Evolutionary conservation across 2,888 invertebrate species (phyloP), one percentile per base, ranked within the genome.

Genomic region (Pammene aurita): DNA sequence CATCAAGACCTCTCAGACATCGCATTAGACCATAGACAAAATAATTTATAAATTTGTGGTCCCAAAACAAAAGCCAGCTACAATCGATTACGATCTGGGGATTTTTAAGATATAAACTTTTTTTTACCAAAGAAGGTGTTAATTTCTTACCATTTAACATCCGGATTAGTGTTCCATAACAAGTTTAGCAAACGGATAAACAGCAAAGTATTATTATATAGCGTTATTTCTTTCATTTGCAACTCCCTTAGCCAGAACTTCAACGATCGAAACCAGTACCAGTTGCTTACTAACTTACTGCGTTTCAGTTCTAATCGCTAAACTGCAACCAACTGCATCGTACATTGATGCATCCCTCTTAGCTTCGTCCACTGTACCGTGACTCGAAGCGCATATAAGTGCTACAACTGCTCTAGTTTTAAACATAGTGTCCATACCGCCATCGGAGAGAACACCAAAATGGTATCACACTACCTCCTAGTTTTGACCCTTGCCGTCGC

Each of bases 391-490:
- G 86, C 91, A 91, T 92, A 92, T 92, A 92, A 92, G 90, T 90
- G 86, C 81, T 80, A 79, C 78, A 80, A 79, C 80, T 86, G 89
- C 78, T 87, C 88, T 80, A 89, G 86, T 83, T 89, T 80, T 80
- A 80, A 83, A 84, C 87, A 89, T 87, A 89, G 89, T 90, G 86
- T 84, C 86, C 80, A 88, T 84, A 86, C 81, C 80, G 82, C 84
- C 83, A 85, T 83, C 83, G 82, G 79, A 85, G 85, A 85, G 83
- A 84, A 88, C 87, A 83, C 82, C 84, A 89, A 84, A 80, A 94
- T 94, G 94, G 93, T 93, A 82, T 82, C 86, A 80, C 93, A 94
- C 87, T 94, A 94, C 86, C 87, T 94, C 79, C 88, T 94, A 80
- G 81, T 94, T 77, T 83, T 94, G 81, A 88, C 93, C 84, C 82